Percentiles rank a stretch among this genome's conserved stretches.
Conservation (phyloP, 2,797 vertebrate species). For the Emys orbicularis region DNA sequence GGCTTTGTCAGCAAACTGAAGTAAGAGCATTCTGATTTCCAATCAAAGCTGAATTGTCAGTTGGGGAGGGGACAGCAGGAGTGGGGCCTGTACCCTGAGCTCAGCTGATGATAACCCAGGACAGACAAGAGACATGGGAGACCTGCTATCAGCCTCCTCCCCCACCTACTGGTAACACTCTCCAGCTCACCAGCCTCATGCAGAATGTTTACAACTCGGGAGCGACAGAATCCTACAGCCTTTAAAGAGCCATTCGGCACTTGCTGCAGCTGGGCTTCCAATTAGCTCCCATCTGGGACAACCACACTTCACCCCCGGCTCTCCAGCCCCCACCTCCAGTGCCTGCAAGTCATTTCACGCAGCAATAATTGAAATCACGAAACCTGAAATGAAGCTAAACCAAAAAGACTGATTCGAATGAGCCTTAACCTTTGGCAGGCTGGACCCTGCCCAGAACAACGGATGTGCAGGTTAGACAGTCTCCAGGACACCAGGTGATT, state of each 20-base stretch:
- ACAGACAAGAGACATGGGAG: neutral
- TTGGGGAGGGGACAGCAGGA: neutral
- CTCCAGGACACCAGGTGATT: neutral
- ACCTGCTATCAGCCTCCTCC: neutral
- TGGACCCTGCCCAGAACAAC: neutral
- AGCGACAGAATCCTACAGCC: neutral
- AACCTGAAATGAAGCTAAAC: constrained; percentile 79
- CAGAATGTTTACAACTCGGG: neutral
- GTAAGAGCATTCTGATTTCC: too few relatives aligned
- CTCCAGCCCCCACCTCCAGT: constrained; percentile 50
- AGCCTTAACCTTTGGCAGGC: constrained; percentile 47
- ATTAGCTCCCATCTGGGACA: constrained; percentile 75
- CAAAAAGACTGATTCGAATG: constrained; percentile 70
- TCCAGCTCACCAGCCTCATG: neutral
- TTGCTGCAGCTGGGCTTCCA: constrained; percentile 71
- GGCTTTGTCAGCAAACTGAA: neutral
- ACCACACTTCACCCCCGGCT: neutral
- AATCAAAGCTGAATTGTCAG: neutral
- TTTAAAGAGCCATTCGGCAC: neutral
- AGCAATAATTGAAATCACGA: constrained; percentile 81
- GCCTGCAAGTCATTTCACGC: constrained; percentile 79
- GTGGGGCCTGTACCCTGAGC: neutral
- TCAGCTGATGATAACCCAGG: fast-evolving
- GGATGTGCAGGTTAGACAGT: neutral
- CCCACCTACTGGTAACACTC: neutral